These are phyloP conservation scores for Drosophila neoperkinsi DNA, from an alignment of 2,888 invertebrate genomes.

Conservation along the genomic window DNA sequence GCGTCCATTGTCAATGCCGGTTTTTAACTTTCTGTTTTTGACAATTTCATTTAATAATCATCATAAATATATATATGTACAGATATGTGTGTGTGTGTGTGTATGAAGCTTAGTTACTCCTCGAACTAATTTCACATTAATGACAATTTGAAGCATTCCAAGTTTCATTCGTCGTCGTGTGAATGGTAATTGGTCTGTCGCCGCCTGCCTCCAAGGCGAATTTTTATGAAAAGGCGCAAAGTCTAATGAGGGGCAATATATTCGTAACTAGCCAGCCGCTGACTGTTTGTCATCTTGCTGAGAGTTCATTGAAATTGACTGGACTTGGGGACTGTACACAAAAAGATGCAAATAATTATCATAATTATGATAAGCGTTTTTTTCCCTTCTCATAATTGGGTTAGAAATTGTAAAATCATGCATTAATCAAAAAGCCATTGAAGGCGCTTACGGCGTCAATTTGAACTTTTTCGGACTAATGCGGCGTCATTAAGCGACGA, in stretches of 20 bases:
- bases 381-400: constrained; percentile 58
- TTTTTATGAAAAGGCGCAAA: constrained; percentile 13
- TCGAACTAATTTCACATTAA: constrained; percentile 2
- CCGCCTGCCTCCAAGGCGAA: constrained; percentile 12
- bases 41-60: constrained; percentile 67
- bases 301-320: constrained; percentile 71
- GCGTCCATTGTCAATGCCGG: constrained; percentile 63
- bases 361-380: constrained; percentile 55
- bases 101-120: not conserved
- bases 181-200: constrained; percentile 26
- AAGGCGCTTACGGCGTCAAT: constrained; percentile 63
- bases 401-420: constrained; percentile 68
- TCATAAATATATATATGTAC: constrained; percentile 24
- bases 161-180: constrained; percentile 42
- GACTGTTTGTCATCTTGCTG: constrained; percentile 18
- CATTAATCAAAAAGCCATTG: constrained; percentile 76
- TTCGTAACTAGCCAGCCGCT: constrained; percentile 49
- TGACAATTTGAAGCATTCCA: constrained; percentile 14
- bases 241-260: constrained; percentile 65
- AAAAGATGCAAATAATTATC: constrained; percentile 67
- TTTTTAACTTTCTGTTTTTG: constrained; percentile 70
- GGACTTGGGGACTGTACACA: constrained; percentile 24
- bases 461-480: constrained; percentile 56
- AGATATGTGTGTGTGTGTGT: not conserved
- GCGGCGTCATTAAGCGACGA: constrained; percentile 60